A percentile compares a stretch with the other conserved stretches of the same genome.
These are phyloP conservation scores for Cacatua alba DNA, from an alignment of 2,113 vertebrate species.

Conservation along the genomic window DNA sequence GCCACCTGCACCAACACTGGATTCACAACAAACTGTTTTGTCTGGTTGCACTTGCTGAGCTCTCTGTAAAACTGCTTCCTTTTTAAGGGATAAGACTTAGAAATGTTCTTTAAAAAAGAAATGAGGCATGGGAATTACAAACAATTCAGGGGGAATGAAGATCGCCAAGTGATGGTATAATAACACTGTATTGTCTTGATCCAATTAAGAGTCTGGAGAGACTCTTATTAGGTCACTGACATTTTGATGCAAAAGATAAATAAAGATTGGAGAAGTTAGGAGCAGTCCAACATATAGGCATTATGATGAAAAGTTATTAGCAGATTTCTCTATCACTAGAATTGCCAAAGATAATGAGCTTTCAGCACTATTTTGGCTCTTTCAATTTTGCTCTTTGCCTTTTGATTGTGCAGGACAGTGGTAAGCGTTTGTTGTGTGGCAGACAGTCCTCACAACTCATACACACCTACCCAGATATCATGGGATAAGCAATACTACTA, in stretches of 20 bases:
- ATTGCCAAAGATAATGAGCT: not conserved
- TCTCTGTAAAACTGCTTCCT: not conserved
- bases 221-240: not conserved
- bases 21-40: not conserved
- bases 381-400: not conserved
- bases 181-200: not conserved
- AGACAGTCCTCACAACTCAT: not conserved
- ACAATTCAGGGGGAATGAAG: not conserved
- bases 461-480: not conserved
- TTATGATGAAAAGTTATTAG: not conserved
- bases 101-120: not conserved
- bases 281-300: not conserved
- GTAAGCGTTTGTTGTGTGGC: not conserved
- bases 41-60: not conserved
- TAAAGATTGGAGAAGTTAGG: not conserved
- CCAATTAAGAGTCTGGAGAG: not conserved
- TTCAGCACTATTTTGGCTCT: not conserved
- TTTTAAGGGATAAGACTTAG: not conserved
- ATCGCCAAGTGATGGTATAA: not conserved
- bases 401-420: not conserved
- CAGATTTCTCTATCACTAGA: not conserved
- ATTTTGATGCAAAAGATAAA: not conserved
- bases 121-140: not conserved
- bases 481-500: not conserved
- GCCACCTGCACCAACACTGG: not conserved